A percentile compares a stretch with the other conserved stretches of the same genome.
These are phyloP conservation scores for Oryzias sinensis DNA, from an alignment of 2,797 vertebrate species.

Conservation along the genomic window DNA sequence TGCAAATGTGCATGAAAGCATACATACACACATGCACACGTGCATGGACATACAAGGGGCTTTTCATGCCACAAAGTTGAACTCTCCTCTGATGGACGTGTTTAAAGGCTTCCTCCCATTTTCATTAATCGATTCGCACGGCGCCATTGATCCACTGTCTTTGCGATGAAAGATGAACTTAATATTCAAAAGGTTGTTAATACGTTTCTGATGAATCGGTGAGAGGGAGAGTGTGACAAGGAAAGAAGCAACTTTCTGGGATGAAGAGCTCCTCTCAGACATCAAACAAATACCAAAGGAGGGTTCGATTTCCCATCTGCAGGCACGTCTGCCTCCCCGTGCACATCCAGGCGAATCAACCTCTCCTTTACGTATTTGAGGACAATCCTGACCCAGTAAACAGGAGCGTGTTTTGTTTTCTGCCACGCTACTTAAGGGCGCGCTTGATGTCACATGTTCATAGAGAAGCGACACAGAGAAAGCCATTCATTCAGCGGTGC, in stretches of 20 bases:
- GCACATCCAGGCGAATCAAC: slow-evolving; percentile 65
- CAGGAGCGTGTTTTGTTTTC: slow-evolving; percentile 48
- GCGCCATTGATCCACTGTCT: slow-evolving; percentile 19
- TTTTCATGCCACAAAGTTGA: slow-evolving; percentile 68
- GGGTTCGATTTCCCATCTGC: slow-evolving; percentile 62
- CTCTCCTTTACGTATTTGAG: slow-evolving; percentile 69
- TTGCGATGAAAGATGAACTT: slow-evolving; percentile 19
- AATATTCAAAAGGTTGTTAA: slow-evolving; percentile 37
- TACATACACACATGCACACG: slow-evolving; percentile 60
- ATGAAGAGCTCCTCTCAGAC: slow-evolving; percentile 59
- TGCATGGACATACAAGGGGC: slow-evolving; percentile 66
- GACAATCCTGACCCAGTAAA: slow-evolving; percentile 73
- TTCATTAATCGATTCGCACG: slow-evolving; percentile 30
- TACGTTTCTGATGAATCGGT: slow-evolving; percentile 29
- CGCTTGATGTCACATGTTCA: slow-evolving; percentile 65
- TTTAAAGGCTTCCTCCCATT: slow-evolving; percentile 1
- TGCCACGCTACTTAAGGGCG: slow-evolving; percentile 59
- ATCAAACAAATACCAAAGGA: slow-evolving; percentile 70
- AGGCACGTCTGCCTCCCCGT: slow-evolving; percentile 20
- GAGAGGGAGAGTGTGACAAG: slow-evolving; percentile 38
- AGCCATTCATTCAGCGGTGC: slow-evolving; percentile 31
- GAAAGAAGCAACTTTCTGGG: slow-evolving; percentile 60
- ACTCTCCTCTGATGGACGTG: slow-evolving; percentile 43
- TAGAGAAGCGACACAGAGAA: slow-evolving; percentile 50
- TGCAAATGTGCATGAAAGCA: slow-evolving; percentile 42